Evolutionary conservation across 2,888 invertebrate species (phyloP).

Genomic region (Drosophila pseudotakahashii): DNA sequence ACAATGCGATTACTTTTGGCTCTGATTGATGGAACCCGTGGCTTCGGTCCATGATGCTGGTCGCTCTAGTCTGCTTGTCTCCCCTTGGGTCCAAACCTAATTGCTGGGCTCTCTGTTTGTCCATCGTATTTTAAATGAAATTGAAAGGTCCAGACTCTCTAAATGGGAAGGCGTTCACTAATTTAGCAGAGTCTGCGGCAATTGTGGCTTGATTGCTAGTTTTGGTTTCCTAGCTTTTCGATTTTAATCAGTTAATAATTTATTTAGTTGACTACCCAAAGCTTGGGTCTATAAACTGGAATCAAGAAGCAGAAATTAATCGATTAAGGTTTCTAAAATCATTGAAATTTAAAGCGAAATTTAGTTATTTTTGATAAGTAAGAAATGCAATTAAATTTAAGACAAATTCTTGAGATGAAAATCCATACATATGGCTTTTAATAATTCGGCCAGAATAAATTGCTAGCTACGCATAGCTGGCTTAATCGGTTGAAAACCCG

Average conservation of each 20-base stretch:
- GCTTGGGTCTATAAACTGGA: not conserved
- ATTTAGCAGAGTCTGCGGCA: slow-evolving; percentile 57
- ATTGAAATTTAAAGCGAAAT: no score
- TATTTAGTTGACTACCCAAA: slow-evolving; percentile 62
- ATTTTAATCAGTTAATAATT: slow-evolving; percentile 80
- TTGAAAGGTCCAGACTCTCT: slow-evolving; percentile 62
- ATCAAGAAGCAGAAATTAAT: slow-evolving; percentile 9
- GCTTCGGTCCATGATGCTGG: slow-evolving; percentile 7
- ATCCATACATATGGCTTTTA: slow-evolving; percentile 3
- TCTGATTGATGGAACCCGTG: slow-evolving; percentile 59
- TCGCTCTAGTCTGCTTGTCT: slow-evolving; percentile 1
- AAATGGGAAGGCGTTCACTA: slow-evolving; percentile 71
- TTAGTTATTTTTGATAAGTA: no score
- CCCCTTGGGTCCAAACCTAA: slow-evolving; percentile 38
- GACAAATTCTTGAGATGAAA: slow-evolving; percentile 27
- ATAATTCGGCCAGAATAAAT: slow-evolving; percentile 28
- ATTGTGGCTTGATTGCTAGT: slow-evolving; percentile 63
- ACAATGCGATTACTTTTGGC: slow-evolving; percentile 29
- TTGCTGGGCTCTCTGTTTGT: slow-evolving; percentile 56
- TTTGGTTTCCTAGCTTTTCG: slow-evolving; percentile 55
- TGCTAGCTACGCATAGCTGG: slow-evolving; percentile 14
- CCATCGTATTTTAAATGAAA: slow-evolving; percentile 60
- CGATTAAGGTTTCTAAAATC: not conserved
- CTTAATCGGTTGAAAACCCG: slow-evolving; percentile 23
- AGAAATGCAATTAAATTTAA: slow-evolving; percentile 2